A percentile compares a stretch with the other conserved stretches of the same genome.
phyloP scores from a whole-genome alignment of 1,140 invertebrate genomes.

The Drosophila mauritiana region DNA sequence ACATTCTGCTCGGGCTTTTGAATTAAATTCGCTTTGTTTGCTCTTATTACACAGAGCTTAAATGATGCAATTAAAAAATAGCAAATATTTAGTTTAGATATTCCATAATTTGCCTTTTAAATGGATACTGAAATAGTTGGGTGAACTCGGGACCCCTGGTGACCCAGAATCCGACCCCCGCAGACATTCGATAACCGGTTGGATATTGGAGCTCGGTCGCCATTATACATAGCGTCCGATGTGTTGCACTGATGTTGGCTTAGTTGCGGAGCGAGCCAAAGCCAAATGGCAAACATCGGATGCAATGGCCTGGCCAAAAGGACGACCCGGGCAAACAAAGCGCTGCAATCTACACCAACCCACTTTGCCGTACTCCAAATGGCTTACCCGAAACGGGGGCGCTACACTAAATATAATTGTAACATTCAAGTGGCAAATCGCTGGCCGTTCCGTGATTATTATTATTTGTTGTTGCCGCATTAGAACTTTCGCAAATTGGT shows the following conservation, averaged over 20 bases:
- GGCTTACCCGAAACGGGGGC: conserved; percentile 30
- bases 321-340: conserved; percentile 21
- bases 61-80: conserved; percentile 20
- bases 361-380: conserved; percentile 4
- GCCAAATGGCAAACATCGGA: conserved; percentile 51
- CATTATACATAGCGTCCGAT: conserved; percentile 27
- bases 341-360: conserved; percentile 10
- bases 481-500: conserved; percentile 68
- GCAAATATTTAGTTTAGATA: conserved; percentile 61
- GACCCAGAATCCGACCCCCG: conserved; percentile 31
- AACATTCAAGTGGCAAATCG: conserved; percentile 66
- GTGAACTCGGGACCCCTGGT: conserved; percentile 6
- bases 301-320: conserved; percentile 28
- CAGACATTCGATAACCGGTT: conserved; percentile 6
- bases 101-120: conserved; percentile 65
- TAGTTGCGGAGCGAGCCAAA: conserved; percentile 36
- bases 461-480: conserved; percentile 61
- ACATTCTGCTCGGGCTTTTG: not conserved
- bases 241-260: conserved; percentile 41
- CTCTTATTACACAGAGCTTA: conserved; percentile 52
- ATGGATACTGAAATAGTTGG: conserved; percentile 57
- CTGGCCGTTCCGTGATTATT: conserved; percentile 55
- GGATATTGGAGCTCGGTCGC: conserved; percentile 3
- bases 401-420: conserved; percentile 64
- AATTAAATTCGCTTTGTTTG: conserved; percentile 52